These are phyloP conservation scores for Podarcis siculus DNA, from an alignment of 2,797 vertebrate genomes.

Conservation along the genomic window DNA sequence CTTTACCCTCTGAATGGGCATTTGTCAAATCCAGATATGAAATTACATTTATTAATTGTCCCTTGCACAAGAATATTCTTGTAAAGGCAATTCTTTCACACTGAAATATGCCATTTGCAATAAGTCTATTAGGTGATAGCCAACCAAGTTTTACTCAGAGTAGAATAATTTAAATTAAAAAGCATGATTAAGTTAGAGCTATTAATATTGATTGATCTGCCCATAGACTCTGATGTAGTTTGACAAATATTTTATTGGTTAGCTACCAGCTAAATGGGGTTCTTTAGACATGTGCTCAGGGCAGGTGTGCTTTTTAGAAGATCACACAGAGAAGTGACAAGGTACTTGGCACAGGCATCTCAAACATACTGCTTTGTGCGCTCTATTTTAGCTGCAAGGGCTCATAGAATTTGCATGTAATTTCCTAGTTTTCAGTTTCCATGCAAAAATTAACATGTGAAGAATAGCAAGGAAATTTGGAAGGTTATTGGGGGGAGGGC, in stretches of 20 bases:
- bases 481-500: background rate
- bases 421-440: background rate
- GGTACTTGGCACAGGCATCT: background rate
- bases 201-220: too few relatives aligned
- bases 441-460: background rate
- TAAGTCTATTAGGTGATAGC: too few relatives aligned
- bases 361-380: background rate
- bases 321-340: background rate
- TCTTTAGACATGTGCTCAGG: background rate
- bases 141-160: too few relatives aligned
- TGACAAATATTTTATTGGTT: background rate
- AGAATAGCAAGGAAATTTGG: background rate
- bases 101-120: too few relatives aligned
- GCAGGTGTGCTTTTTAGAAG: background rate
- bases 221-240: background rate
- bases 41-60: too few relatives aligned
- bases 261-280: background rate
- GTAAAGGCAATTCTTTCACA: background rate
- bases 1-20: background rate
- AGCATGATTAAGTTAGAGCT: too few relatives aligned
- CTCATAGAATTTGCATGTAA: background rate
- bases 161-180: too few relatives aligned
- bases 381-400: background rate
- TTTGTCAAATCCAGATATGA: background rate
- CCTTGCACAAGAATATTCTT: background rate